phyloP scores from a whole-genome alignment of 2,797 vertebrate genomes.

The Arremon brunneinucha region DNA sequence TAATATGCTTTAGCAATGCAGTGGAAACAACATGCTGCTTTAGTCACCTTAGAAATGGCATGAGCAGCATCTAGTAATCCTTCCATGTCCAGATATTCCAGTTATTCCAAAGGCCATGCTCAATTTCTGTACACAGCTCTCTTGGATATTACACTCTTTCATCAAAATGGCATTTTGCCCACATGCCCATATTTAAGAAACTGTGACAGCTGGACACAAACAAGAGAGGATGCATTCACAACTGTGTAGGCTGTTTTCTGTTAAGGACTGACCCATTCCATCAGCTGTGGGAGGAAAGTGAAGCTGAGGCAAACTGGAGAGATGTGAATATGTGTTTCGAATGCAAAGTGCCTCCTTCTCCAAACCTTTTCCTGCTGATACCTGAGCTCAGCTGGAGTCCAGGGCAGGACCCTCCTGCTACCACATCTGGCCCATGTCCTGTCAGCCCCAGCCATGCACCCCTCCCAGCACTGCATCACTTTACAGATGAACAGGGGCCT shows the following conservation, averaged over 20 bases:
- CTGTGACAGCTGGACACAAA: background rate
- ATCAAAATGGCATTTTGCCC: slow-evolving; percentile 22
- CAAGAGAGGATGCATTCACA: background rate
- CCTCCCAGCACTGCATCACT: background rate
- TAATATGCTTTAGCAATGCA: background rate
- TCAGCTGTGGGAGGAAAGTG: accelerated
- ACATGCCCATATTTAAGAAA: background rate
- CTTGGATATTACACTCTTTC: background rate
- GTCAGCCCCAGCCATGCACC: background rate
- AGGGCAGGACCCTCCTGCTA: background rate
- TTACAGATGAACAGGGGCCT: background rate
- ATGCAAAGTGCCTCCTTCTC: background rate
- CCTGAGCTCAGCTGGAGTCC: background rate
- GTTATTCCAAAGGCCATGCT: background rate
- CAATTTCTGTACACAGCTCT: background rate
- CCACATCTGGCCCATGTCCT: background rate
- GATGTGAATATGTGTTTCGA: background rate
- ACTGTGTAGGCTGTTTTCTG: background rate
- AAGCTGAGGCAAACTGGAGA: background rate
- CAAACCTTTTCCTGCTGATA: background rate
- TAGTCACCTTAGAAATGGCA: background rate
- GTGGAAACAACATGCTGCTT: background rate
- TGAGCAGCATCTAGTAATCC: background rate
- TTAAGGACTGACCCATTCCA: background rate
- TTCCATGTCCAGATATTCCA: background rate